These are phyloP conservation scores for Geotrupes spiniger DNA, from an alignment of 2,888 invertebrate species.

Conservation along the genomic window DNA sequence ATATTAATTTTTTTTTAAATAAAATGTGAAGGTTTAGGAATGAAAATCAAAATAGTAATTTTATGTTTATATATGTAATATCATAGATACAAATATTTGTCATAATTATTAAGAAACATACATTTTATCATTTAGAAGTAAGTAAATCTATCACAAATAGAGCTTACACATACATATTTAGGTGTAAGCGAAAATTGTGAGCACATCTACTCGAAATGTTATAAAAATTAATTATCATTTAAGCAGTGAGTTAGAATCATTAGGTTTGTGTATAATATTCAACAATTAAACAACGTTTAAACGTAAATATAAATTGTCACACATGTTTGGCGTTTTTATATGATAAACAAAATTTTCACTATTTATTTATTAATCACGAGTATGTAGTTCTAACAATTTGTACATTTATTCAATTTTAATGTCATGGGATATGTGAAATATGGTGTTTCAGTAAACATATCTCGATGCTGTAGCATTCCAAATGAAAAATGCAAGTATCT, in stretches of 20 bases:
- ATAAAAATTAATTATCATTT: slow-evolving; percentile 6
- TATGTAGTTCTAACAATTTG: slow-evolving; percentile 12
- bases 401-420: slow-evolving; percentile 4
- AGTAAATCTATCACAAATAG: slow-evolving; percentile 41
- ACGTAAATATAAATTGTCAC: neutral
- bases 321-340: slow-evolving; percentile 5
- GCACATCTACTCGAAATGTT: neutral
- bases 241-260: slow-evolving; percentile 1
- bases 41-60: slow-evolving; percentile 7
- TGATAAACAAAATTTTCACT: slow-evolving; percentile 1
- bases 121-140: slow-evolving; percentile 39
- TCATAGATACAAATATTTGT: slow-evolving; percentile 35
- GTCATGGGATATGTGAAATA: slow-evolving; percentile 10
- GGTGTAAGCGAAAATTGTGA: neutral
- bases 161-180: slow-evolving; percentile 13
- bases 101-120: slow-evolving; percentile 41
- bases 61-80: slow-evolving; percentile 21
- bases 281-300: slow-evolving; percentile 7
- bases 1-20: too few species aligned
- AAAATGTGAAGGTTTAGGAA: too few species aligned
- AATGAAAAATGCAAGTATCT: slow-evolving; percentile 12
- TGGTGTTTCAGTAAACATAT: slow-evolving; percentile 2
- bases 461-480: neutral
- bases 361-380: slow-evolving; percentile 2
- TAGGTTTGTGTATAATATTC: neutral